Evolutionary conservation across 2,888 invertebrate genomes (phyloP).

Genomic region (Anarsia innoxiella): DNA sequence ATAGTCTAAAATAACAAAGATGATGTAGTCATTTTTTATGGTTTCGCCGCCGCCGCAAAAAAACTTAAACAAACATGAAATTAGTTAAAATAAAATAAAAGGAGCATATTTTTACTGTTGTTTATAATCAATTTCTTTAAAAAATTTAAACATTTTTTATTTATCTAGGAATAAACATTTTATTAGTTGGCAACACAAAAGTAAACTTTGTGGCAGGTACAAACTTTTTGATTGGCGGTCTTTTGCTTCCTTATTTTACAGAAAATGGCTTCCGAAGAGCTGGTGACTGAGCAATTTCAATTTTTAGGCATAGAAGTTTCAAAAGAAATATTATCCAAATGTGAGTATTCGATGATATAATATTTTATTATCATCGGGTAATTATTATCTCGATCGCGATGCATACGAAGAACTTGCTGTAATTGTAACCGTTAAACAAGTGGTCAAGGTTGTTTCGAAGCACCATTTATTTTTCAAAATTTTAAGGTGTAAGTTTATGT

Average conservation of each 20-base stretch:
- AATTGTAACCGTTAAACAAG: slow-evolving; percentile 31
- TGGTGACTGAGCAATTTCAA: slow-evolving; percentile 77
- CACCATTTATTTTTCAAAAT: slow-evolving; percentile 33
- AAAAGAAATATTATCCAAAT: slow-evolving; percentile 74
- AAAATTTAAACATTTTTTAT: too few species aligned
- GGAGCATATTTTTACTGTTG: too few species aligned
- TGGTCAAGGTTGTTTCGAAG: slow-evolving; percentile 69
- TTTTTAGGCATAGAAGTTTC: slow-evolving; percentile 76
- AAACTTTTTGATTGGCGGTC: slow-evolving; percentile 40
- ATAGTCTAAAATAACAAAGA: too few species aligned
- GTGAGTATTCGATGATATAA: slow-evolving; percentile 41
- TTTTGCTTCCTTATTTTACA: slow-evolving; percentile 37
- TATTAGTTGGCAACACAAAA: not conserved
- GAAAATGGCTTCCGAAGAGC: slow-evolving; percentile 74
- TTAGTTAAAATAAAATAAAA: too few species aligned
- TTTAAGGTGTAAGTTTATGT: slow-evolving; percentile 79
- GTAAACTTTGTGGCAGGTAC: slow-evolving; percentile 12
- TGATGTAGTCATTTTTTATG: too few species aligned
- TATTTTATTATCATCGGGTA: not conserved
- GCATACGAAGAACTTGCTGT: too few species aligned
- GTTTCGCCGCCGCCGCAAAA: too few species aligned
- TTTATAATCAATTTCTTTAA: too few species aligned
- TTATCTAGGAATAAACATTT: too few species aligned
- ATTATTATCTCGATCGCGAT: not conserved
- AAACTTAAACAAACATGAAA: too few species aligned